A percentile compares a stretch with the other conserved stretches of the same genome.
Conservation (phyloP, 1,140 invertebrate species). For the Oreohelix idahoensis region DNA sequence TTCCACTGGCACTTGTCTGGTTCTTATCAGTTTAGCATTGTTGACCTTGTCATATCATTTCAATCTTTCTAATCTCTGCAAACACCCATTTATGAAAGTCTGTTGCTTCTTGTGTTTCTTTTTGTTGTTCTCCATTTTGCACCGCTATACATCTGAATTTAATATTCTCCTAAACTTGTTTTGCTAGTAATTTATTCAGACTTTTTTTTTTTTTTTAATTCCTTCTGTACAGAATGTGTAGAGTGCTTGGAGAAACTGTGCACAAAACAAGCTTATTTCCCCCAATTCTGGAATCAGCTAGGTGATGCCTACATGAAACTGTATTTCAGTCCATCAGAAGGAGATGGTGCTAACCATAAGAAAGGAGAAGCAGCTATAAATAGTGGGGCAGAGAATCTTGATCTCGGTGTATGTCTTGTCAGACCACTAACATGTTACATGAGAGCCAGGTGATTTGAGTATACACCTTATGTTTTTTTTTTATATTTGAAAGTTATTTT, state of each 20-base stretch:
- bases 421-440: slow-evolving; percentile 40
- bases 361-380: neutral
- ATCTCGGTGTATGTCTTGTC: neutral
- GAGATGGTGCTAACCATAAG: neutral
- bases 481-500: no score
- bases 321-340: neutral
- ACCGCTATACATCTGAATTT: no score
- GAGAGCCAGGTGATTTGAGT: slow-evolving; percentile 44
- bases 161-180: no score
- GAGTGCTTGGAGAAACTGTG: slow-evolving; percentile 15
- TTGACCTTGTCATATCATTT: no score
- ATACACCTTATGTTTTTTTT: neutral
- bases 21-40: no score
- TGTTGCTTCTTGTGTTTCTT: no score
- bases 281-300: slow-evolving; percentile 46
- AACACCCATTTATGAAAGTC: no score
- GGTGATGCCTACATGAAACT: slow-evolving; percentile 35
- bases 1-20: no score
- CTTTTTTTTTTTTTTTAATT: no score
- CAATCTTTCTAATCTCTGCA: no score
- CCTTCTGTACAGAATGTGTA: slow-evolving; percentile 11
- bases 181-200: no score
- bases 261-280: slow-evolving; percentile 30
- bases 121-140: no score
- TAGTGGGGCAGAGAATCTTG: neutral